Base-by-base conservation (phyloP, 2,113 vertebrate genomes). In the Morone chrysops region DNA sequence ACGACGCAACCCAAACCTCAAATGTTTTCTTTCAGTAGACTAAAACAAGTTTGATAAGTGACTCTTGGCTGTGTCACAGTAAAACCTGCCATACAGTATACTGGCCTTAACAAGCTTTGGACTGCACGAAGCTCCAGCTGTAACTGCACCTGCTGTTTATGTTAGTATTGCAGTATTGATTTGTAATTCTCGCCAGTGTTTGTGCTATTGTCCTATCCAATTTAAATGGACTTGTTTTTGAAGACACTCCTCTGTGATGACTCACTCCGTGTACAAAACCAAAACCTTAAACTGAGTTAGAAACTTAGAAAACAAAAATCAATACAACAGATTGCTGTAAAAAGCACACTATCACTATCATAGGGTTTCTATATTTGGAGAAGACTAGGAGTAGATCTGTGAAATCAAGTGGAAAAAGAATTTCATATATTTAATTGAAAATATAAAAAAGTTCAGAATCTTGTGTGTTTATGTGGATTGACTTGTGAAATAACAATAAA, bases 11-110 rank as follows among this genome's bases (percentile, higher is more conserved):
- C 67, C 1, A 0, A 11, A 82, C 62, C 75, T 72, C 45, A 81
- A 82, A 85, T 72, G 41, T 69, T 74, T 80, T 75, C 60, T 76
- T 68, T 76, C 69, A 43, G 74, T 56, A 45, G 82, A 65, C 67
- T 56, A 36, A 59, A 62, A 60, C 18, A 38, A 40, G 18, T 70
- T 78, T 75, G 82, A 78, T 72, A 75, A 86, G 81, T 71, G 63
- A 75, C 75, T 82, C 8, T 13, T 75, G 53, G 69, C 62, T 38
- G 4, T 38, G 12, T 6, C 45, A 60, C 36, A 41, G 38, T 67
- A 59, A 73, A 77, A 80, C 1, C 36, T 62, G 63, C 68, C 54
- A n/a, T 22, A 25, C 11, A 18, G 63, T 48, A 3, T 0, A 40
- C 38, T 0, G 2, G 12, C 36, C 16, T 20, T 17, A 20, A 12